Base-by-base conservation (phyloP, 2,113 vertebrate species). In the Tyrannus savana region DNA sequence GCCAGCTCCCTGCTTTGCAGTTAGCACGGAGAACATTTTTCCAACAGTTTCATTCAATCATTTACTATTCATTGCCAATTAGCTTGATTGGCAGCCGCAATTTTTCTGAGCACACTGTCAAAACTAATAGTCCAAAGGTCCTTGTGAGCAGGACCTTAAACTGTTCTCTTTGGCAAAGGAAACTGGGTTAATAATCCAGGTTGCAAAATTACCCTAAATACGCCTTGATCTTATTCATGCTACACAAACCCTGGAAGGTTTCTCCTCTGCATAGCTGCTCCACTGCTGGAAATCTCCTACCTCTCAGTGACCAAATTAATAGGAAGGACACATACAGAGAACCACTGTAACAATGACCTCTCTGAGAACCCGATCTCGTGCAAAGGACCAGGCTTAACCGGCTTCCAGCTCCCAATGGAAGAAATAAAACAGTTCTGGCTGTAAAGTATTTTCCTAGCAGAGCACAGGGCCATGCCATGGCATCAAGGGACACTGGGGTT, bases 1-100 rank as follows among this genome's bases (percentile, higher is more conserved):
- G 91, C 49, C 82, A 83, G 91, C 79, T 64, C 59, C 64, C 89
- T 41, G 83, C 92, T 89, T 47, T 82, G 77, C 90, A 76, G 85
- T n/a, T 50, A 62, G 86, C 56, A 69, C 52, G 3, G 10, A 84
- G 86, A 87, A 78, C 74, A 60, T 72, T 84, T 60, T 73, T 75
- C 81, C 71, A 83, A 76, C 30, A 19, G 53, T 81, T 89, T 50
- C 78, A 77, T 69, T 87, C 95, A 82, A 87, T 95, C 95, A 83
- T 88, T 96, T 91, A 67, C 90, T 90, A 67, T 73, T 95, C 62
- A 21, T 75, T 94, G 82, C 89, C 95, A 96, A 96, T 97, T 97
- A 95, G 72, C 88, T 88, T 95, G 96, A 97, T 62, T 93, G 96
- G 95, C 93, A 97, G 92, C 92, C 73, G 56, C 10, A 58, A 92